Percentiles rank a stretch among this genome's conserved stretches.
These are phyloP conservation scores for Parapristionchus giblindavisi DNA, from an alignment of 2,888 invertebrate genomes.

Conservation along the genomic window DNA sequence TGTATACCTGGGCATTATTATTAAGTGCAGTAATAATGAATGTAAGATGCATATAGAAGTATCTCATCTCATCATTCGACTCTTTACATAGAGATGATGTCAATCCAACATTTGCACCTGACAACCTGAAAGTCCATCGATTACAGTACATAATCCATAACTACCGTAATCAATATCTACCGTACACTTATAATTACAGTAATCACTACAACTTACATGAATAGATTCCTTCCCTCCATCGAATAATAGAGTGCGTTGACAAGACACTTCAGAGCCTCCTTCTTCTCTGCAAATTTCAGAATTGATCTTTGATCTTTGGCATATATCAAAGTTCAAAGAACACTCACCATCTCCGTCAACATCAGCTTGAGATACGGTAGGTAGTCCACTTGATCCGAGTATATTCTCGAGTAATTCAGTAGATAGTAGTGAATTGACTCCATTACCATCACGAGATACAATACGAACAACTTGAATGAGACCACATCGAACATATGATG, in stretches of 20 bases:
- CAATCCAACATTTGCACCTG: too few relatives aligned
- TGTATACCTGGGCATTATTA: conserved; percentile 12
- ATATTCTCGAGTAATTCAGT: conserved; percentile 2
- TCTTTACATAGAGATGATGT: neutral
- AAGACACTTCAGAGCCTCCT: conserved; percentile 53
- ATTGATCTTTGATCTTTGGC: neutral
- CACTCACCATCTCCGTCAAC: conserved; percentile 1
- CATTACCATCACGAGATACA: conserved; percentile 4
- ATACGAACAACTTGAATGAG: neutral
- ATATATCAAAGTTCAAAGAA: neutral
- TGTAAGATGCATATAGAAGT: conserved; percentile 22
- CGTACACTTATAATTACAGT: neutral
- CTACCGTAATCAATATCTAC: conserved; percentile 1
- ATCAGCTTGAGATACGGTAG: conserved; percentile 20
- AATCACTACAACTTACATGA: conserved; percentile 21
- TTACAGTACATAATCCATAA: neutral
- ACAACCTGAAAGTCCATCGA: neutral
- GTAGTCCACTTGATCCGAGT: conserved; percentile 15
- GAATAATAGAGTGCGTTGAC: conserved; percentile 45
- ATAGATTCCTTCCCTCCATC: neutral
- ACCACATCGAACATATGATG: neutral
- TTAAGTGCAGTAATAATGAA: conserved; percentile 12
- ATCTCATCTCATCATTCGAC: neutral
- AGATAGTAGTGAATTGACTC: neutral
- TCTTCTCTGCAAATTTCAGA: conserved; percentile 39